phyloP scores from a whole-genome alignment of 2,888 invertebrate genomes.

The Desoria tigrina region DNA sequence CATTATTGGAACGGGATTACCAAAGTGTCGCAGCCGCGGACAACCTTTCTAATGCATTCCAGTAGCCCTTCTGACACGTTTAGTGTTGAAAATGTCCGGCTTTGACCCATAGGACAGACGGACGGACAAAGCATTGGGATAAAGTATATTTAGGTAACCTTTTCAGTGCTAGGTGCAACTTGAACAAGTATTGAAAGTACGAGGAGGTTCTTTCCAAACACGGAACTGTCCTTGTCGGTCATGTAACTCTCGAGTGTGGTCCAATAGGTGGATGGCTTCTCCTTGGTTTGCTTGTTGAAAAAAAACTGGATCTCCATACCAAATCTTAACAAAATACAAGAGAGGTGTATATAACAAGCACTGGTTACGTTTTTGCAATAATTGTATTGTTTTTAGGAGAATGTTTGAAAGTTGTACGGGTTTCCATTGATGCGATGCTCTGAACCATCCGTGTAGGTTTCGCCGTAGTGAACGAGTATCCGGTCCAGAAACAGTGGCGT shows the following conservation, averaged over 20 bases:
- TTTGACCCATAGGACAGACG: too few relatives aligned
- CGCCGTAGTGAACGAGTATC: slow-evolving; percentile 21
- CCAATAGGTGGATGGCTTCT: background rate
- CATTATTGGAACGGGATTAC: too few relatives aligned
- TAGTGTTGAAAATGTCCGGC: too few relatives aligned
- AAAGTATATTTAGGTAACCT: background rate
- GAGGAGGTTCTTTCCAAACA: slow-evolving; percentile 6
- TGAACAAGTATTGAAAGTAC: slow-evolving; percentile 24
- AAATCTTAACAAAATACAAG: background rate
- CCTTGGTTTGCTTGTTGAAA: background rate
- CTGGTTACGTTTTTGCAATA: background rate
- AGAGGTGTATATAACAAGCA: background rate
- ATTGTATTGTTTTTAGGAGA: too few relatives aligned
- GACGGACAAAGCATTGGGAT: too few relatives aligned
- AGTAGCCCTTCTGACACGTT: too few relatives aligned
- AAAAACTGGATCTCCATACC: slow-evolving; percentile 29
- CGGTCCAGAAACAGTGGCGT: slow-evolving; percentile 15
- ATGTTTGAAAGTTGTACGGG: background rate
- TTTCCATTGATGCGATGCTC: slow-evolving; percentile 24
- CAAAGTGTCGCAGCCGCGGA: too few relatives aligned
- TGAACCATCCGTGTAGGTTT: background rate
- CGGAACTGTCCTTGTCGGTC: background rate
- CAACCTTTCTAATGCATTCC: too few relatives aligned
- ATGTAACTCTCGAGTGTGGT: slow-evolving; percentile 7
- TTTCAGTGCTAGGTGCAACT: slow-evolving; percentile 1